These are phyloP conservation scores for Rhinoptilus africanus DNA, from an alignment of 2,113 vertebrate species.

Conservation along the genomic window DNA sequence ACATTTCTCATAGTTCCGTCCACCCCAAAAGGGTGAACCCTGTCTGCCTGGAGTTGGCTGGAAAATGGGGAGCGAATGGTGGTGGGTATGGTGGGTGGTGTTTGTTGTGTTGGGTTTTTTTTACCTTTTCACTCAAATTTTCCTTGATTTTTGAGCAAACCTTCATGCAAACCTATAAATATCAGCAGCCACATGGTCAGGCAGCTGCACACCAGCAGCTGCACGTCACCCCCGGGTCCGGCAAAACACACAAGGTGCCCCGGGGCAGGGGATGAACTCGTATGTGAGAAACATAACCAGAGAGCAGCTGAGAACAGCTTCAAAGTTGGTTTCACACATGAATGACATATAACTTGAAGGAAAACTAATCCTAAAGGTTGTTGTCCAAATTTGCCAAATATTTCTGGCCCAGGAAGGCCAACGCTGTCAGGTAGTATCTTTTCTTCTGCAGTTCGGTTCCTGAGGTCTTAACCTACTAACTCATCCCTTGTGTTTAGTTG, in stretches of 20 bases:
- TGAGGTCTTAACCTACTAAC: not conserved
- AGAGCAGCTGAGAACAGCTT: not conserved
- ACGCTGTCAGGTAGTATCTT: not conserved
- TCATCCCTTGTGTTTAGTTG: not conserved
- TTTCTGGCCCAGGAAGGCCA: not conserved
- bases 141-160: not conserved
- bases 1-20: not conserved
- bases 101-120: not conserved
- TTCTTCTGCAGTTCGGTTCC: not conserved
- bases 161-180: not conserved
- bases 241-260: not conserved
- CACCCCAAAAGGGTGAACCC: not conserved
- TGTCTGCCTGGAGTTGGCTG: not conserved
- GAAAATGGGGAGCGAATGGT: not conserved
- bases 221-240: rapidly evolving
- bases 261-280: not conserved
- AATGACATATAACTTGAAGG: not conserved
- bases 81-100: not conserved
- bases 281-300: not conserved
- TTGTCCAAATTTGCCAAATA: not conserved
- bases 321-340: not conserved
- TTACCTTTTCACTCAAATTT: not conserved
- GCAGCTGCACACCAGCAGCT: not conserved
- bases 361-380: not conserved
- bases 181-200: not conserved